A percentile compares a stretch with the other conserved stretches of the same genome.
These are phyloP conservation scores for Tenthredo scrophulariae DNA, from an alignment of 2,888 invertebrate species.

Conservation along the genomic window DNA sequence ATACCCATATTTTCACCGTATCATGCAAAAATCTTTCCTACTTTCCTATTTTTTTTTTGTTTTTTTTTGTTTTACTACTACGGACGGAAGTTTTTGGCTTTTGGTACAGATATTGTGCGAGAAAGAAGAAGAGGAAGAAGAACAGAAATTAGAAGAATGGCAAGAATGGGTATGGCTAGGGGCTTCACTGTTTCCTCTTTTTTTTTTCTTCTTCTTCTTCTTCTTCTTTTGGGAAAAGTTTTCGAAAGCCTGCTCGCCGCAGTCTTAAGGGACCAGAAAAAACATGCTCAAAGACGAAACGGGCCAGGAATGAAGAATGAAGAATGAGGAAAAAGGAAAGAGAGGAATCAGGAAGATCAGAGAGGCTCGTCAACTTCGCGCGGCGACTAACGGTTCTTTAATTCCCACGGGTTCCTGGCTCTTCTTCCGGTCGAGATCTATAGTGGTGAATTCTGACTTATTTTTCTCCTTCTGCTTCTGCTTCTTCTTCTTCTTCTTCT, in stretches of 20 bases:
- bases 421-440: slow-evolving; percentile 8
- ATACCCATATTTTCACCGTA: neutral
- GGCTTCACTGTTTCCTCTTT: neutral
- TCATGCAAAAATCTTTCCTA: neutral
- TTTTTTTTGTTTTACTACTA: neutral
- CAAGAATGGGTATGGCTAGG: neutral
- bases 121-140: neutral
- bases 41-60: neutral
- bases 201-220: neutral
- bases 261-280: slow-evolving; percentile 1
- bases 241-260: neutral
- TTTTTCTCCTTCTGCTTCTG: neutral
- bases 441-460: neutral
- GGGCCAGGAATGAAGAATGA: slow-evolving; percentile 48
- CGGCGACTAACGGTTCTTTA: slow-evolving; percentile 34
- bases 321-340: slow-evolving; percentile 28
- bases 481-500: neutral
- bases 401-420: slow-evolving; percentile 27
- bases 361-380: slow-evolving; percentile 51
- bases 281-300: slow-evolving; percentile 36
- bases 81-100: neutral
- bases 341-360: slow-evolving; percentile 50
- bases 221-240: neutral
- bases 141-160: slow-evolving; percentile 21
- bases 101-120: neutral